phyloP scores from a whole-genome alignment of 2,113 vertebrate species.

The Oreochromis spilurus region DNA sequence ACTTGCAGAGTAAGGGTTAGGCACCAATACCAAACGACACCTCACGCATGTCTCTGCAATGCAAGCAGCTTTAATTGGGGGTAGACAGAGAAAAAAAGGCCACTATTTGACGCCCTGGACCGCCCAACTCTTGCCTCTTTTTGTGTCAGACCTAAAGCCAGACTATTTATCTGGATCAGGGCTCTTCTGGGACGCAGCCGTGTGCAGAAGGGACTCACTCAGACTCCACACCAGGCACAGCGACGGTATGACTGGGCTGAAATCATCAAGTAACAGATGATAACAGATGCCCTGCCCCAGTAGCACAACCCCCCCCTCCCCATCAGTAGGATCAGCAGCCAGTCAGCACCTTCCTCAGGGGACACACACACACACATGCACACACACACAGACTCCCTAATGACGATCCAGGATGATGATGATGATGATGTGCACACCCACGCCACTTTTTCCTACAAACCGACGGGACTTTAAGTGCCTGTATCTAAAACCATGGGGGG shows the following conservation, averaged over 20 bases:
- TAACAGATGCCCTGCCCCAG: constrained; percentile 22
- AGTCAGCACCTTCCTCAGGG: constrained; percentile 54
- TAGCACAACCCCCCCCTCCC: constrained; percentile 23
- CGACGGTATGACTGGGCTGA: not conserved
- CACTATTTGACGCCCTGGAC: not conserved
- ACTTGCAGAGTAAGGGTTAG: not conserved
- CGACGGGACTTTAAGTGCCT: constrained; percentile 67
- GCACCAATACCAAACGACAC: not conserved
- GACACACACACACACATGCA: constrained; percentile 7
- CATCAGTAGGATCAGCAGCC: constrained; percentile 15
- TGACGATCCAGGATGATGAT: not conserved
- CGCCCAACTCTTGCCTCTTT: not conserved
- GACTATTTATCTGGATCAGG: constrained; percentile 11
- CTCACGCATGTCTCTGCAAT: not conserved
- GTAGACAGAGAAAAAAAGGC: not conserved
- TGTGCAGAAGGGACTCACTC: not conserved
- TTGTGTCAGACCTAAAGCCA: not conserved
- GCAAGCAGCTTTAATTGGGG: not conserved
- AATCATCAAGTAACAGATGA: not conserved
- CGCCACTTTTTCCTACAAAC: constrained; percentile 13
- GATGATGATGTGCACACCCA: not conserved
- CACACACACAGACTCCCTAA: not conserved
- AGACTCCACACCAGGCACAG: not conserved
- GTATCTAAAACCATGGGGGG: constrained; percentile 22
- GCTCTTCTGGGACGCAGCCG: constrained; percentile 21